Conservation (phyloP, 2,113 vertebrate genomes). For the Agapornis roseicollis region DNA sequence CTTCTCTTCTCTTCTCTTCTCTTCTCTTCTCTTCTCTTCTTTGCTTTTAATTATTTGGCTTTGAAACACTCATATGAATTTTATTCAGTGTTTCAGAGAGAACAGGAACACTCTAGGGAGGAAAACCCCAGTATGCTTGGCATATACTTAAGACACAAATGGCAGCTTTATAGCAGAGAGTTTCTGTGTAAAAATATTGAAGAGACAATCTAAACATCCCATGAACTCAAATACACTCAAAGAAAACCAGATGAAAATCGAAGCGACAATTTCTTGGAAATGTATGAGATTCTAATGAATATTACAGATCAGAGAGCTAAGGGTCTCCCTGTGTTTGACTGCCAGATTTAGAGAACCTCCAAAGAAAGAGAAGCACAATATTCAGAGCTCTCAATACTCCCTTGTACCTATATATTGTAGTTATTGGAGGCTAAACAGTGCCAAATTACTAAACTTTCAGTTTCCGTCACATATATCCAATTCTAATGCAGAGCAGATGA, state of each 20-base stretch:
- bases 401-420: background rate
- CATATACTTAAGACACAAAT: constrained; percentile 22
- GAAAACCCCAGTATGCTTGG: background rate
- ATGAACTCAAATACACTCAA: constrained; percentile 7
- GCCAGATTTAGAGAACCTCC: background rate
- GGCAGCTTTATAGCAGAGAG: constrained; percentile 23
- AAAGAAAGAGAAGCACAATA: background rate
- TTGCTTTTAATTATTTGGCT: background rate
- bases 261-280: background rate
- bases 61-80: constrained; percentile 1
- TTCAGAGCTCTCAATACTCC: background rate
- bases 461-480: background rate
- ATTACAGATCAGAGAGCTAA: background rate
- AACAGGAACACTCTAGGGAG: background rate
- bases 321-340: background rate
- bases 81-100: constrained; percentile 12
- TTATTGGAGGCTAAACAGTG: background rate
- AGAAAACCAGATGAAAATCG: constrained; percentile 37
- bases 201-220: constrained; percentile 33
- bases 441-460: background rate
- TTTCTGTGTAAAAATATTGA: constrained; percentile 24
- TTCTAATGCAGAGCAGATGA: background rate
- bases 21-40: too few relatives aligned
- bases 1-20: background rate
- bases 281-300: background rate